Base-by-base conservation (phyloP, 1,140 invertebrate genomes). In the Drosophila navojoa region DNA sequence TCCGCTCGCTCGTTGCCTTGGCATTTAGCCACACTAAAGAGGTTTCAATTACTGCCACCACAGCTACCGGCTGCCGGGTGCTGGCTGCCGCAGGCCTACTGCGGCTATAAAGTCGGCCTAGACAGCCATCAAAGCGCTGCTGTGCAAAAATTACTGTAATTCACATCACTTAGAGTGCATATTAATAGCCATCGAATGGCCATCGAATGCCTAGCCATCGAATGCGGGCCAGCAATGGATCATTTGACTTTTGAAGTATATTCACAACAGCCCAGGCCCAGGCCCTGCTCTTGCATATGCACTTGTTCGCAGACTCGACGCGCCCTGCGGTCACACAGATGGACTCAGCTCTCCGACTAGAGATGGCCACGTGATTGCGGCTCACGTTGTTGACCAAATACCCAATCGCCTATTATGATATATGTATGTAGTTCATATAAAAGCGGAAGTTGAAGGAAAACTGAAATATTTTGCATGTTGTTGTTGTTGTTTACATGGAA, bases 111-210 rank as follows among this genome's bases (percentile, higher is more conserved):
- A 84, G 71, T 68, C 57, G 57, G 62, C 44, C 69, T 16, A 49
- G 57, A 22, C 59, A 57, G 68, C 72, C 67, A 75, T 71, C 81
- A 87, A 87, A 77, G 76, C 57, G 73, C 75, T 75, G 71, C 71
- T 55, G 35, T 13, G 67, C 69, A 73, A 77, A 91, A 90, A 91
- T 91, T 89, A 91, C 89, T 59, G 89, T 91, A 91, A 90, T 91
- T 91, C 84, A 78, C 89, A 89, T 89, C 89, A 91, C 89, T 91
- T 91, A 89, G 89, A 91, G 89, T 79, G 89, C 80, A 89, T 91
- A 90, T 91, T 91, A 90, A 90, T 89, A 89, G 81, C 82, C 79
- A 79, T 85, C 71, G 81, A 85, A 77, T 81, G 70, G 76, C 61
- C 68, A 69, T 71, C 49, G 61, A 76, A 60, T 76, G 53, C 29